A percentile compares a stretch with the other conserved stretches of the same genome.
These are phyloP conservation scores for Acridotheres tristis DNA, from an alignment of 2,797 vertebrate species.

Conservation along the genomic window DNA sequence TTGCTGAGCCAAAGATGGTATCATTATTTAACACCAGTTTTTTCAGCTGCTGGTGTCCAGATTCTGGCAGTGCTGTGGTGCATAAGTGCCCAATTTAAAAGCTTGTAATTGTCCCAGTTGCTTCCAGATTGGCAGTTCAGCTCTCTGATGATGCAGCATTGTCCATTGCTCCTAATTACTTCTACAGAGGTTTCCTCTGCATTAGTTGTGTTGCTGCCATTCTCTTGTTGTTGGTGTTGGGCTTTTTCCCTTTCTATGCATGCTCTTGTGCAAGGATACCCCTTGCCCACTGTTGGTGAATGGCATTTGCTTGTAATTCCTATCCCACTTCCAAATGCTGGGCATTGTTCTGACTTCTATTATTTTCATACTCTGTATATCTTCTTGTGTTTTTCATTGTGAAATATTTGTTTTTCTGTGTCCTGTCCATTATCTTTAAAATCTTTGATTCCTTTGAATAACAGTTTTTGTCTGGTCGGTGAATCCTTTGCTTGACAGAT, in stretches of 20 bases:
- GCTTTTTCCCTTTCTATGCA: neutral
- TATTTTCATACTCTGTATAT: neutral
- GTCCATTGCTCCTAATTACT: neutral
- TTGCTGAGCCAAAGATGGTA: neutral
- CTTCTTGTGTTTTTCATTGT: neutral
- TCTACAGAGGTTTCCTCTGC: neutral
- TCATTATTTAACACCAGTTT: neutral
- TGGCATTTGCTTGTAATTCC: neutral
- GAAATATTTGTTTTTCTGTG: neutral
- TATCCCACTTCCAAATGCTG: neutral
- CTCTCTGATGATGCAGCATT: constrained; percentile 15
- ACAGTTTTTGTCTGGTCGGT: neutral
- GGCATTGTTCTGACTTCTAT: neutral
- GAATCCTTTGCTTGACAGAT: neutral
- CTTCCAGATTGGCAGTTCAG: neutral
- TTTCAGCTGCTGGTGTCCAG: neutral
- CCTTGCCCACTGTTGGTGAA: neutral
- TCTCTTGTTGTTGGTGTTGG: neutral
- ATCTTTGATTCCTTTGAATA: neutral
- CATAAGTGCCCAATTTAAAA: neutral
- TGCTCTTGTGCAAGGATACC: neutral
- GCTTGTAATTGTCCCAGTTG: neutral
- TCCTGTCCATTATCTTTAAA: neutral
- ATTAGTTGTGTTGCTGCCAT: neutral
- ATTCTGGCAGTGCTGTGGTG: constrained; percentile 7